Evolutionary conservation across 2,888 invertebrate genomes (phyloP).

Genomic region (Drosophila melanosoma): DNA sequence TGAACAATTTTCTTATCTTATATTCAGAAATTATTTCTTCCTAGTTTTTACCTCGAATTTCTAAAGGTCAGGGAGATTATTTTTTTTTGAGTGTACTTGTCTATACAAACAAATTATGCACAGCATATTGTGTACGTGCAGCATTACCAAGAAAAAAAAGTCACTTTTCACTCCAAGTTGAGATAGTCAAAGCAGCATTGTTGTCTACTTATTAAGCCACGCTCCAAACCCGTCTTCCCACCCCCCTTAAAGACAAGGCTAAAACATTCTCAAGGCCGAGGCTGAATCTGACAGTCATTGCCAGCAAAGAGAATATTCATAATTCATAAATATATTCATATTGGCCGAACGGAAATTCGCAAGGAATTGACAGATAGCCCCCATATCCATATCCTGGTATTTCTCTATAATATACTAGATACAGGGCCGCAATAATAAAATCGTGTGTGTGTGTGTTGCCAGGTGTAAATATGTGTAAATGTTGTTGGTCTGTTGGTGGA

Average conservation of each 20-base stretch:
- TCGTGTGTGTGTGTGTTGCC: background rate
- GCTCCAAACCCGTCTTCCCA: background rate
- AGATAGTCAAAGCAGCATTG: conserved; percentile 30
- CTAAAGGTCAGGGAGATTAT: background rate
- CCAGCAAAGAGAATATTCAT: background rate
- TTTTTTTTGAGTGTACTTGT: conserved; percentile 10
- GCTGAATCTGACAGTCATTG: conserved; percentile 49
- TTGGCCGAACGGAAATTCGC: conserved; percentile 4
- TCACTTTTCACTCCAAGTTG: conserved; percentile 36
- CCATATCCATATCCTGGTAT: background rate
- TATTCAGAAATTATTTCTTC: background rate
- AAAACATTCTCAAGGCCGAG: conserved; percentile 68
- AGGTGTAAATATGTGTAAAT: background rate
- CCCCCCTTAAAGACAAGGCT: conserved; percentile 39
- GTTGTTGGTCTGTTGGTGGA: background rate
- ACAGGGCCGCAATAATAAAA: background rate
- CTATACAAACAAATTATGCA: conserved; percentile 75
- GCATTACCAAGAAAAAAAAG: conserved; percentile 47
- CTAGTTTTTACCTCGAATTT: background rate
- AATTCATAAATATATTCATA: conserved; percentile 18
- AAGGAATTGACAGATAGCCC: conserved; percentile 15
- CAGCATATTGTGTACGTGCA: conserved; percentile 61
- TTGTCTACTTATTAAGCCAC: conserved; percentile 21
- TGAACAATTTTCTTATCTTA: background rate
- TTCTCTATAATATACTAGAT: background rate